Percentiles rank a stretch among this genome's conserved stretches.
phyloP scores from a whole-genome alignment of 2,797 vertebrate genomes.

The Craterocephalus amniculus region DNA sequence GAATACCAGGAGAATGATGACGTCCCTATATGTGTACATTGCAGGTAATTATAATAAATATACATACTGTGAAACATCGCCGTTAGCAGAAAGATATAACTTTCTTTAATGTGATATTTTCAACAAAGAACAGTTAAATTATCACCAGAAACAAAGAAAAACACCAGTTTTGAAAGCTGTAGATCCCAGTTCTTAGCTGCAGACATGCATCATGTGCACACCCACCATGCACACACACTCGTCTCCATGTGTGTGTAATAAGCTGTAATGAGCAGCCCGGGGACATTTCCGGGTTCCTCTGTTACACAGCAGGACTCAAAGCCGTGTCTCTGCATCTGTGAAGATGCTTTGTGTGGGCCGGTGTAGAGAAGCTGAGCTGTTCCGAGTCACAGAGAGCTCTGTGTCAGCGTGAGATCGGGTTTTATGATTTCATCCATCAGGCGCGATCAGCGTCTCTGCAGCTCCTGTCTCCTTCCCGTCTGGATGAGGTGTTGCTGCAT shows the following conservation, averaged over 20 bases:
- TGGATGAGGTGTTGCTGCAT: constrained; percentile 16
- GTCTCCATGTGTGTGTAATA: constrained; percentile 72
- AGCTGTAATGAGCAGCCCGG: constrained; percentile 76
- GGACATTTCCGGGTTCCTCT: constrained; percentile 75
- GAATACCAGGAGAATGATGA: constrained; percentile 94
- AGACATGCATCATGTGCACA: constrained; percentile 17
- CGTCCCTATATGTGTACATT: constrained; percentile 88
- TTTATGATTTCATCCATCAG: constrained; percentile 61
- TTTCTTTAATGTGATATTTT: not conserved
- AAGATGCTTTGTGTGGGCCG: constrained; percentile 53
- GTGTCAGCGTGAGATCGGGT: constrained; percentile 56
- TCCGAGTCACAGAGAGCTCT: constrained; percentile 45
- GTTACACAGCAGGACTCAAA: constrained; percentile 70
- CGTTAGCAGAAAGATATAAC: not conserved
- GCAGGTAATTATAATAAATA: constrained; percentile 66
- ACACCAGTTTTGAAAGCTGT: not conserved
- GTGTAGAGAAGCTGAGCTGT: constrained; percentile 22
- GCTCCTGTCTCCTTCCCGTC: constrained; percentile 70
- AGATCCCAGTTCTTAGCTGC: constrained; percentile 14
- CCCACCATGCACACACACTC: constrained; percentile 6
- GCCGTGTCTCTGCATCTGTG: constrained; percentile 42
- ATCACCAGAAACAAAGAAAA: not conserved
- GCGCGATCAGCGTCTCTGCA: constrained; percentile 44
- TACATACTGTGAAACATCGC: not conserved
- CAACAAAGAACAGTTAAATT: not conserved